phyloP scores from a whole-genome alignment of 1,140 invertebrate genomes.

The Propsilocerus akamusi region DNA sequence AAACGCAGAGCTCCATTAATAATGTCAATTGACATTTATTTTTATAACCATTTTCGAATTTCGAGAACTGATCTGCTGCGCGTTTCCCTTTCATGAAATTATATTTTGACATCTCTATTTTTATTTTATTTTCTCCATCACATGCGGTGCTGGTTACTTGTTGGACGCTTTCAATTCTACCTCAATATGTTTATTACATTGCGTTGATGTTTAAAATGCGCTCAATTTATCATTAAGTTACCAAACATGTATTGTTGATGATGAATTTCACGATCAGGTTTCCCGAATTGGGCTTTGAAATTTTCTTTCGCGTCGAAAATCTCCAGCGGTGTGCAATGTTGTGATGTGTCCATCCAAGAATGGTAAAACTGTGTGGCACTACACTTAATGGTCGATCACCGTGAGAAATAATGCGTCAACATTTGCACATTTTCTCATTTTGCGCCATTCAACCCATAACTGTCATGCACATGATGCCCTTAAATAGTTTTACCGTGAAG shows the following conservation, averaged over 20 bases:
- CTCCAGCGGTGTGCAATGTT: too few species aligned
- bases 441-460: not conserved
- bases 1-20: not conserved
- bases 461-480: not conserved
- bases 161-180: too few species aligned
- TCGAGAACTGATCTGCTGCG: too few species aligned
- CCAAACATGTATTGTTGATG: not conserved
- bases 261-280: not conserved
- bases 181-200: not conserved
- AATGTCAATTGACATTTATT: conserved; percentile 2
- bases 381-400: conserved; percentile 20
- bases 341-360: too few species aligned
- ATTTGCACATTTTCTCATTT: conserved; percentile 1
- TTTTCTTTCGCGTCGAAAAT: too few species aligned
- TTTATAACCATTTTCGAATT: too few species aligned
- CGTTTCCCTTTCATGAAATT: not conserved
- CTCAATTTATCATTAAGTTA: not conserved
- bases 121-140: too few species aligned
- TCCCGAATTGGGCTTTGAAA: not conserved
- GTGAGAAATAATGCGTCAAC: not conserved
- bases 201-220: not conserved
- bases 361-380: too few species aligned
- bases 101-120: conserved; percentile 4
- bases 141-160: too few species aligned
- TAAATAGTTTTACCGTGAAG: not conserved